Evolutionary conservation across 2,888 invertebrate genomes (phyloP).

Genomic region (Rhamphomyia laevipes): DNA sequence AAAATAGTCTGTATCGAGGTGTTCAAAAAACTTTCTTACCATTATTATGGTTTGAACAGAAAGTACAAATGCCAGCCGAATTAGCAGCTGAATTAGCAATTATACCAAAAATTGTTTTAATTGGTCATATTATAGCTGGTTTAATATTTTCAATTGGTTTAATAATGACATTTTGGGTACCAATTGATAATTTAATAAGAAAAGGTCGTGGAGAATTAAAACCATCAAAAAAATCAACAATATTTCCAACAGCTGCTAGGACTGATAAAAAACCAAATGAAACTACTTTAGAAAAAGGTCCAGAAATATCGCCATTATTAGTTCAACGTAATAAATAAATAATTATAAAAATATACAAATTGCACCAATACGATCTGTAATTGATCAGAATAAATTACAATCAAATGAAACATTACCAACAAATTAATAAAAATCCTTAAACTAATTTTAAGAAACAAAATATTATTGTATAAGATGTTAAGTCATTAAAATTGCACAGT

Average conservation of each 20-base stretch:
- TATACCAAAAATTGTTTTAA: conserved; percentile 41
- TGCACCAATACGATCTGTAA: no score
- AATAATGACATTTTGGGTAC: conserved; percentile 33
- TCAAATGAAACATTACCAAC: no score
- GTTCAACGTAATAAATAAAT: conserved; percentile 13
- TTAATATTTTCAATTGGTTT: conserved; percentile 38
- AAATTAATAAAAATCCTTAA: no score
- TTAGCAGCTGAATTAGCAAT: conserved; percentile 44
- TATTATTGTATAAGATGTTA: no score
- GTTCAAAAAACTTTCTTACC: conserved; percentile 61
- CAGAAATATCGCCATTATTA: conserved; percentile 28
- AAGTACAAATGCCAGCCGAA: conserved; percentile 45
- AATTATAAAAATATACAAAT: no score
- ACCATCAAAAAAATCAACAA: background rate
- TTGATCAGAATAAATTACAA: no score
- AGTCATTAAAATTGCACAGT: no score
- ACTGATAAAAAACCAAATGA: background rate
- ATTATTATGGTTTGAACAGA: conserved; percentile 67
- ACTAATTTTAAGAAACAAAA: no score
- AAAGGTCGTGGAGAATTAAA: conserved; percentile 11
- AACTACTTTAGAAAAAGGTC: conserved; percentile 16
- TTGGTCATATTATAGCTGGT: conserved; percentile 42
- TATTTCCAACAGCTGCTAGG: background rate
- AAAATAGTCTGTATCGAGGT: conserved; percentile 49
- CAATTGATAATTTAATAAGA: conserved; percentile 15